These are phyloP conservation scores for Microtus ochrogaster DNA, from an alignment of 2,113 vertebrate species.

Conservation along the genomic window DNA sequence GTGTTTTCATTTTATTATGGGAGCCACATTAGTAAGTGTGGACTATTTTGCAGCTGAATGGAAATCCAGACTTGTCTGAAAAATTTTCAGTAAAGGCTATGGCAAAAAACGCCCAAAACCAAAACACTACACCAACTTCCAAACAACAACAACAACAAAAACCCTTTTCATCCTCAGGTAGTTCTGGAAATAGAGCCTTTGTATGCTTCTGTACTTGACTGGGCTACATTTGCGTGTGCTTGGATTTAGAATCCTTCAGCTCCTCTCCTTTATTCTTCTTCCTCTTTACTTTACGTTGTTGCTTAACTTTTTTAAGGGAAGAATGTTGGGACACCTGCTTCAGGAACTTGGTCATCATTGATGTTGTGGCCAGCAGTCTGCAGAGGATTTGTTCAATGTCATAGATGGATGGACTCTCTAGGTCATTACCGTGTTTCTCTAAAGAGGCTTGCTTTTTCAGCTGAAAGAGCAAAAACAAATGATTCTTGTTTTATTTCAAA, in stretches of 20 bases:
- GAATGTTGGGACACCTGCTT: constrained; percentile 18
- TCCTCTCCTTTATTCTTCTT: constrained; percentile 53
- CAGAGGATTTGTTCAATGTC: constrained; percentile 75
- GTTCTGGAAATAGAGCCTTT: background rate
- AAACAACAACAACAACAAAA: background rate
- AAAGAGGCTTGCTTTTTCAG: constrained; percentile 25
- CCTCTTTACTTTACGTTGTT: constrained; percentile 38
- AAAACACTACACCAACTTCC: background rate
- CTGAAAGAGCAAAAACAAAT: constrained; percentile 61
- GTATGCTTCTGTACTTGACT: background rate
- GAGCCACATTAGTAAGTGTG: constrained; percentile 3
- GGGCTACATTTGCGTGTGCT: background rate
- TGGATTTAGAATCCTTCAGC: background rate
- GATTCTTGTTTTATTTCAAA: constrained; percentile 45
- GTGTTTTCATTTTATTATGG: constrained; percentile 33
- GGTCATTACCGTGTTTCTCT: background rate
- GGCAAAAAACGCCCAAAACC: background rate
- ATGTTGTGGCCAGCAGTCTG: constrained; percentile 64
- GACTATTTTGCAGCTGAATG: constrained; percentile 38
- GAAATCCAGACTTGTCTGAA: constrained; percentile 17
- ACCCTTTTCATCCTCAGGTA: background rate
- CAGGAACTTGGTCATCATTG: constrained; percentile 75
- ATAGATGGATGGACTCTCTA: background rate
- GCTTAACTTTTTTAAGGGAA: constrained; percentile 60
- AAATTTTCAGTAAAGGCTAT: constrained; percentile 50